These are phyloP conservation scores for Columbina picui DNA, from an alignment of 2,113 vertebrate genomes.

Conservation along the genomic window DNA sequence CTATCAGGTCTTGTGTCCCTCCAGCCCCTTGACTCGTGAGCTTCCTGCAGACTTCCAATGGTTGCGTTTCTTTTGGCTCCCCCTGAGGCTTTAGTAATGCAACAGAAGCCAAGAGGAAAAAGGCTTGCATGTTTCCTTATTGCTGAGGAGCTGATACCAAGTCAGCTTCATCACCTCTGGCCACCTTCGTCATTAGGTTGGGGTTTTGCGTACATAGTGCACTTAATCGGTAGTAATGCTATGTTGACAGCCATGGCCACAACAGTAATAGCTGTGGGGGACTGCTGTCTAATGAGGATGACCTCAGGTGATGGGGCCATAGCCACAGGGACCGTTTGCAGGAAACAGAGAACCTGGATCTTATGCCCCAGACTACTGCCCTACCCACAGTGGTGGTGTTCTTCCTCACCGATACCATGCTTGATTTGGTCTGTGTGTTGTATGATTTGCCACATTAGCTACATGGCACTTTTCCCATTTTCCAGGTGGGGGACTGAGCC, in stretches of 20 bases:
- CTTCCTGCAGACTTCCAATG: neutral
- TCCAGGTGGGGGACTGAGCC: neutral
- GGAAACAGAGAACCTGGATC: neutral
- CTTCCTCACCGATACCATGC: neutral
- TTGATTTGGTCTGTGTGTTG: accelerated
- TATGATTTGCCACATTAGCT: accelerated
- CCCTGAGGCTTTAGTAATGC: neutral
- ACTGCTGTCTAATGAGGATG: neutral
- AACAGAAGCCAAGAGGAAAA: neutral
- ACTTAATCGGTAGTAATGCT: neutral
- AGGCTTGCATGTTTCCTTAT: neutral
- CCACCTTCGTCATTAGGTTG: neutral
- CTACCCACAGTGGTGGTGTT: neutral
- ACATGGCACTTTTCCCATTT: neutral
- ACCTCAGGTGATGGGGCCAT: neutral
- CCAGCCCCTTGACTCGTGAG: neutral
- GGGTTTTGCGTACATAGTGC: neutral
- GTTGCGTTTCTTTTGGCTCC: neutral
- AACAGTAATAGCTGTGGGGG: neutral
- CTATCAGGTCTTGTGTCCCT: neutral
- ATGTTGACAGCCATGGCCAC: neutral
- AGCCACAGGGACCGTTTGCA: neutral
- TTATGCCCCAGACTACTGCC: neutral
- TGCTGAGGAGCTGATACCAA: neutral
- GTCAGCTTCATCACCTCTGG: neutral